phyloP scores from a whole-genome alignment of 2,888 invertebrate species.

The Cryptops parisi region DNA sequence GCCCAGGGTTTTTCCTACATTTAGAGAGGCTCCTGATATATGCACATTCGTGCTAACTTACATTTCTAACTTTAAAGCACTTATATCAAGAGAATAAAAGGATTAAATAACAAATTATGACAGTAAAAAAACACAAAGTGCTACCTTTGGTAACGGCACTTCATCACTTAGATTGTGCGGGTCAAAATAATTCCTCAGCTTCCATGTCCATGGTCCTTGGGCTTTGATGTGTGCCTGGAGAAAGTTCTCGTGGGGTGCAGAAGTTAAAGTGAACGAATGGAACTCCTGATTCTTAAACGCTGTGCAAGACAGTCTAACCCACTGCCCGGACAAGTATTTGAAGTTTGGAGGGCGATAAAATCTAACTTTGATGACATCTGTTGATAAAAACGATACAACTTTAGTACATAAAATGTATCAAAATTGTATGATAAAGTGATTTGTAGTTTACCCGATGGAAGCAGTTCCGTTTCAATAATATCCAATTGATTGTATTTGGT shows the following conservation, averaged over 20 bases:
- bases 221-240: conserved; percentile 89
- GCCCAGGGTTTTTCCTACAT: too few relatives aligned
- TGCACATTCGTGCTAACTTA: too few relatives aligned
- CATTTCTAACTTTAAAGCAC: too few relatives aligned
- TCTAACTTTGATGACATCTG: conserved; percentile 47
- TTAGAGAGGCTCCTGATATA: too few relatives aligned
- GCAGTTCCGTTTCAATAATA: conserved; percentile 79
- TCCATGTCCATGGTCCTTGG: conserved; percentile 93
- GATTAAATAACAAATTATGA: not conserved
- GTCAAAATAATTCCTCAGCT: conserved; percentile 82
- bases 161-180: conserved; percentile 79
- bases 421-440: not conserved
- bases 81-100: not conserved
- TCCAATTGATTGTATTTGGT: conserved; percentile 85
- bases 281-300: conserved; percentile 77
- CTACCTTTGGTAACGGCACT: conserved; percentile 54
- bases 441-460: conserved; percentile 49
- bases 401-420: not conserved
- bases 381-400: not conserved
- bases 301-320: conserved; percentile 83
- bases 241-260: conserved; percentile 89
- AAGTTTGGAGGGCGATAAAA: conserved; percentile 91
- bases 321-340: conserved; percentile 85
- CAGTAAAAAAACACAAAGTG: too few relatives aligned
- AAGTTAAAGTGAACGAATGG: conserved; percentile 89